phyloP scores from a whole-genome alignment of 2,113 vertebrate species.

The Paratilapia polleni region DNA sequence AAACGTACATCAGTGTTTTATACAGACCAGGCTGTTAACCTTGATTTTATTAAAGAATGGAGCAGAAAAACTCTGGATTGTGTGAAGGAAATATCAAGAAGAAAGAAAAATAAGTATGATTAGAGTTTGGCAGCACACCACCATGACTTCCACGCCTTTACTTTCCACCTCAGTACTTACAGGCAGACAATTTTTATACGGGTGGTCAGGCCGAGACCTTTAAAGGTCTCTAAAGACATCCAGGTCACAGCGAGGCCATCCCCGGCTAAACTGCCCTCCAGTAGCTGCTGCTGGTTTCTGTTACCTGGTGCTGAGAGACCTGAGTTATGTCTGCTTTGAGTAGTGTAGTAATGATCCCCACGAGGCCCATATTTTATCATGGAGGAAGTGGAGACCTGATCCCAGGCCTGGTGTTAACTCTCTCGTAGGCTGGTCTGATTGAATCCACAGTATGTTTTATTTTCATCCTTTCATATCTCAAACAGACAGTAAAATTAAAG shows the following conservation, averaged over 20 bases:
- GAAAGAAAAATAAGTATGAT: no score
- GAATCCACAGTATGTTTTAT: conserved; percentile 21
- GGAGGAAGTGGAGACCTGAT: conserved; percentile 72
- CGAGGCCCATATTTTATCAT: conserved; percentile 75
- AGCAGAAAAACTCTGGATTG: background rate
- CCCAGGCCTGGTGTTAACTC: conserved; percentile 64
- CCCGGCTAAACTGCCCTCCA: background rate
- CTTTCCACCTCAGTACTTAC: no score
- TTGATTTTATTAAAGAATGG: background rate
- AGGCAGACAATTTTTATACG: background rate
- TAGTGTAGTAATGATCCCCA: conserved; percentile 76
- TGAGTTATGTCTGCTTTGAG: conserved; percentile 81
- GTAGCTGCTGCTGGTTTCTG: conserved; percentile 28
- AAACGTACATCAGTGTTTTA: background rate
- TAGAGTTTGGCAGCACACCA: no score
- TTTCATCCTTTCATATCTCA: conserved; percentile 12
- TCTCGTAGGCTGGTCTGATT: conserved; percentile 18
- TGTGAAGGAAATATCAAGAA: background rate
- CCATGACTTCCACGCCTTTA: background rate
- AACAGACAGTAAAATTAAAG: conserved; percentile 8
- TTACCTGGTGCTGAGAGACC: conserved; percentile 66
- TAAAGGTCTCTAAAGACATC: conserved; percentile 14
- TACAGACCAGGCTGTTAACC: background rate
- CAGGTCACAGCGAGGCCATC: conserved; percentile 46
- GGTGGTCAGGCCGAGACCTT: background rate